Base-by-base conservation (phyloP, 2,797 vertebrate genomes). In the Muraenolepis orangiensis region DNA sequence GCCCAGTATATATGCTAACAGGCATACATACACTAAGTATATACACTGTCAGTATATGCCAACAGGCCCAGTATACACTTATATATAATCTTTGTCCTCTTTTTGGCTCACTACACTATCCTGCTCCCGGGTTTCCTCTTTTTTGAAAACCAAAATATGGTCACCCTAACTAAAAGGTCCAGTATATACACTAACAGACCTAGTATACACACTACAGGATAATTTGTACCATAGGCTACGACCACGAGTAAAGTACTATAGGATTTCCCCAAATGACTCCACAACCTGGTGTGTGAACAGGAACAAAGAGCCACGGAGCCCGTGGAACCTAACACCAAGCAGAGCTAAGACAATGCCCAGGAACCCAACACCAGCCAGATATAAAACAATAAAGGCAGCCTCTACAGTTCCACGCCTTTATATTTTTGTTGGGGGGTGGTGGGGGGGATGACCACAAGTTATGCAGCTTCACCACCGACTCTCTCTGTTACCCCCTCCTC, bases 331-430 rank as follows among this genome's bases (percentile, higher is more conserved):
- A 36, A 66, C 61, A 73, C 73, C 78, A 13, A 12, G 10, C 57
- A 75, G 28, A 71, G 28, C 32, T 40, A 14, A 73, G 66, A 78
- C 78, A 79, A 64, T 26, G n/a, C 57, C 1, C 23, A 64, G 68
- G 68, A 80, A 67, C 30, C 36, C 75, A 32, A 66, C 51, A 73
- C 73, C 78, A 26, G 26, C 8, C n/a, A 74, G 18, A 71, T 36
- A 23, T 12, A 8, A 73, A 51, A 78, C 78, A 80, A 46, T 46
- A 14, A 1, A 76, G 67, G 57, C 31, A 76, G 73, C 57, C 70
- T 66, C 80, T 77, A 18, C 77, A 38, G 71, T 80, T 90, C 90
- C 89, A 87, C 88, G 81, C 67, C 72, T 12, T 40, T 12, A 82
- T 57, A n/a, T 57, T n/a, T 57, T 57, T 64, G 57, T 4, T 40